Conservation (phyloP, 2,888 invertebrate species). For the Drosophila peninsularis region DNA sequence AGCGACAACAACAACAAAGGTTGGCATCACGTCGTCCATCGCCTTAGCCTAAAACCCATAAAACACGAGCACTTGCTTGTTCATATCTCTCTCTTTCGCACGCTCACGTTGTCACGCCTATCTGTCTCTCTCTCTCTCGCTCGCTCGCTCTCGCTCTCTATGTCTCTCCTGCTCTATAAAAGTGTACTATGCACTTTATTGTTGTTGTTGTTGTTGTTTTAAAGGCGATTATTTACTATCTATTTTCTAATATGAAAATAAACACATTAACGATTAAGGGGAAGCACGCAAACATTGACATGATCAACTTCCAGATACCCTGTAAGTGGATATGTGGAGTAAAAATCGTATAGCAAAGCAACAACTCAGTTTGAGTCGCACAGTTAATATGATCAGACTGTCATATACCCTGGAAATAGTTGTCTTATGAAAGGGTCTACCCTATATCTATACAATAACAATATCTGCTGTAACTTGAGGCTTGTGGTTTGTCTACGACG, state of each 20-base stretch:
- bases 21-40: constrained; percentile 44
- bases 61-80: constrained; percentile 32
- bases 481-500: neutral
- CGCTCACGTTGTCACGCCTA: neutral
- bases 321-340: neutral
- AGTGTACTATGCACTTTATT: constrained; percentile 68
- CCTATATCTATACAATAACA: no score
- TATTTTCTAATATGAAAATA: constrained; percentile 64
- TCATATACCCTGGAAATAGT: neutral
- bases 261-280: constrained; percentile 62
- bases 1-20: constrained; percentile 7
- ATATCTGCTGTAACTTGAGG: neutral
- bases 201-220: constrained; percentile 16
- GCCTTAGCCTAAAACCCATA: constrained; percentile 28
- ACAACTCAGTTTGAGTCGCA: neutral
- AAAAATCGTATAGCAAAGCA: neutral
- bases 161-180: constrained; percentile 15
- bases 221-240: constrained; percentile 56
- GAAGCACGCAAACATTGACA: neutral
- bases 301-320: constrained; percentile 6
- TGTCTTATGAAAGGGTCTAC: no score
- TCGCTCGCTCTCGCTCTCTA: neutral
- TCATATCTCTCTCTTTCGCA: neutral
- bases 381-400: neutral
- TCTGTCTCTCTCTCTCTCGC: constrained; percentile 5